Base-by-base conservation (phyloP, 1,140 invertebrate species). In the Pachypsylla venusta region DNA sequence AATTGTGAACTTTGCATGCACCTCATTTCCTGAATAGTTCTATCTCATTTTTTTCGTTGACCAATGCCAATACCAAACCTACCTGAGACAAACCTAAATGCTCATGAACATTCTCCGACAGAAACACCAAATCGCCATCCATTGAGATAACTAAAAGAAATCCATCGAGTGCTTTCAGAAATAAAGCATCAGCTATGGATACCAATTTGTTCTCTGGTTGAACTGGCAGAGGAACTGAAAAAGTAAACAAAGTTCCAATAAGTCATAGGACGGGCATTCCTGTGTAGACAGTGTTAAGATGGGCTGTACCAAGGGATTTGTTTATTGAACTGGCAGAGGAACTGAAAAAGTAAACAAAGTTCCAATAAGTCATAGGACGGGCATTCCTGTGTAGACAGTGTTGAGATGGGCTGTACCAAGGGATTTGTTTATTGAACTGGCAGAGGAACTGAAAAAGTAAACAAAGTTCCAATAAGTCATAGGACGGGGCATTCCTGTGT, bases 31-130 rank as follows among this genome's bases (percentile, higher is more conserved):
- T n/a, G n/a, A 7, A 10, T 10, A 35, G 7, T 10, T 10, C n/a
- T 14, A 40, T 40, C 19, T 40, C 40, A 24, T 55, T 25, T 22
- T 25, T 24, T 55, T 55, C n/a, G 20, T 24, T 55, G 20, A 55
- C 54, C 7, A 55, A n/a, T n/a, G n/a, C n/a, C n/a, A n/a, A n/a
- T n/a, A n/a, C n/a, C n/a, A n/a, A n/a, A 55, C 53, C 62, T 74
- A 94, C 91, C 82, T 94, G 91, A 62, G 86, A 81, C 12, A 95
- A 80, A 27, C 92, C 92, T 40, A 95, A 80, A 71, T 90, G 88
- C 60, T 89, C 85, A 60, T 81, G 81, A 56, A 95, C 87, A 67
- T 92, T 94, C 68, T 93, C 89, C 4, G 91, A 93, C 53, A 92
- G 78, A 72, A 90, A 95, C 10, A 92, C 80, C 64, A 95, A 86